Percentiles rank a stretch among this genome's conserved stretches.
Conservation (phyloP, 2,797 vertebrate species). For the Chrosomus eos region DNA sequence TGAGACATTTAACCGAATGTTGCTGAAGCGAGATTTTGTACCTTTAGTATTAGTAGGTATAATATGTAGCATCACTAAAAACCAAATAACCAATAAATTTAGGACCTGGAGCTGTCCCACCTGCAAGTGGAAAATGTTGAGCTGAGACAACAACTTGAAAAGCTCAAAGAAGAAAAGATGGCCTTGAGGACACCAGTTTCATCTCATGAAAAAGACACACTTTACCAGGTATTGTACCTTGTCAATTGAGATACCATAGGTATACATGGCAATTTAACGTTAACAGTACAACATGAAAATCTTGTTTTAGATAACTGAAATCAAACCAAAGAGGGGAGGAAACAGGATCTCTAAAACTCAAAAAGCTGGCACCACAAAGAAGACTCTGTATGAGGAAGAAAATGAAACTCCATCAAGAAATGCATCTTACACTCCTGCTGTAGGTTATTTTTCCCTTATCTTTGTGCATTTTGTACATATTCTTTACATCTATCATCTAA, state of each 20-base stretch:
- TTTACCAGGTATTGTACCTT: constrained; percentile 47
- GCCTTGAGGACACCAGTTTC: constrained; percentile 69
- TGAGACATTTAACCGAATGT: background rate
- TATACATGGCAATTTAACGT: background rate
- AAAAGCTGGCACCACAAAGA: constrained; percentile 16
- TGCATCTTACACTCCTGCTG: constrained; percentile 25
- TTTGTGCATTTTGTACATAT: constrained; percentile 19
- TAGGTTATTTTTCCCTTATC: constrained; percentile 24
- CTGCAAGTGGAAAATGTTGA: constrained; percentile 77
- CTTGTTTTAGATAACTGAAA: constrained; percentile 47
- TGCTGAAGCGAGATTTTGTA: background rate
- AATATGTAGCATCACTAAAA: background rate
- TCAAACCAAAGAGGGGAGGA: constrained; percentile 52
- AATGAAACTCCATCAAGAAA: constrained; percentile 31
- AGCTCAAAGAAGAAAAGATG: constrained; percentile 81
- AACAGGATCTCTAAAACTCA: constrained; percentile 22
- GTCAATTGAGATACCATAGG: background rate
- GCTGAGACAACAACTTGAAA: constrained; percentile 81
- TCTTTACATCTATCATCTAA: background rate
- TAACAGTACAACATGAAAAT: background rate
- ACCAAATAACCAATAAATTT: background rate
- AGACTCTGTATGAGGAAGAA: constrained; percentile 15
- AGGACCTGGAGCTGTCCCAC: constrained; percentile 82
- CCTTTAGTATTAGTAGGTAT: background rate
- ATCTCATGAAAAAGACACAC: constrained; percentile 50